Conservation (phyloP, 2,113 vertebrate species). For the Jacana jacana region DNA sequence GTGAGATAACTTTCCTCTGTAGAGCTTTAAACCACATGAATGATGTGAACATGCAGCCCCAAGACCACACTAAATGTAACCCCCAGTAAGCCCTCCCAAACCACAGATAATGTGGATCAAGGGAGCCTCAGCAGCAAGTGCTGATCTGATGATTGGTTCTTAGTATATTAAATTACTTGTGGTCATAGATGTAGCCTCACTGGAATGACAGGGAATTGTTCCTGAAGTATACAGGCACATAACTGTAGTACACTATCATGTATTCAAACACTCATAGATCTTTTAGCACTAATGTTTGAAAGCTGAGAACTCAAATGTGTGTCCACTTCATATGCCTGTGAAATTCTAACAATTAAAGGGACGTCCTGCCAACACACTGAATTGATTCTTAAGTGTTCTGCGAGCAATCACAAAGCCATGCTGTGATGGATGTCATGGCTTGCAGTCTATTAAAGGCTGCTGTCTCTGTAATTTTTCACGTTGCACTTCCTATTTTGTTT, state of each 20-base stretch:
- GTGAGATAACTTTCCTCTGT: background rate
- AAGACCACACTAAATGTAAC: background rate
- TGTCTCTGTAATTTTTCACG: constrained; percentile 4
- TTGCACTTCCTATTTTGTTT: constrained; percentile 9
- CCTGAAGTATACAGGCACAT: background rate
- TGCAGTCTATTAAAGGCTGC: background rate
- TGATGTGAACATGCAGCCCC: background rate
- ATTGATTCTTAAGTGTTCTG: background rate
- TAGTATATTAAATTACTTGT: background rate
- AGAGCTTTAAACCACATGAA: background rate
- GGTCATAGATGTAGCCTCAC: background rate
- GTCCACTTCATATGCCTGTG: background rate
- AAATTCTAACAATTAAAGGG: background rate
- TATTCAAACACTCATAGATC: background rate
- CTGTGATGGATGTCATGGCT: background rate
- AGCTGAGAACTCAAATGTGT: background rate
- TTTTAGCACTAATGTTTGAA: background rate
- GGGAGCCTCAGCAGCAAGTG: background rate
- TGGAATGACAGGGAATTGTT: background rate
- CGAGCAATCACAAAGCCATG: background rate
- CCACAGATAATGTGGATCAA: background rate
- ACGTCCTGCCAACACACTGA: background rate
- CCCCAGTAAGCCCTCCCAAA: background rate
- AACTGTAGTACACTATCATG: background rate
- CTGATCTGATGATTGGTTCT: background rate